Evolutionary conservation across 2,888 invertebrate genomes (phyloP), one percentile per base, ranked within the genome.

Genomic region (Caenorhabditis virilis): DNA sequence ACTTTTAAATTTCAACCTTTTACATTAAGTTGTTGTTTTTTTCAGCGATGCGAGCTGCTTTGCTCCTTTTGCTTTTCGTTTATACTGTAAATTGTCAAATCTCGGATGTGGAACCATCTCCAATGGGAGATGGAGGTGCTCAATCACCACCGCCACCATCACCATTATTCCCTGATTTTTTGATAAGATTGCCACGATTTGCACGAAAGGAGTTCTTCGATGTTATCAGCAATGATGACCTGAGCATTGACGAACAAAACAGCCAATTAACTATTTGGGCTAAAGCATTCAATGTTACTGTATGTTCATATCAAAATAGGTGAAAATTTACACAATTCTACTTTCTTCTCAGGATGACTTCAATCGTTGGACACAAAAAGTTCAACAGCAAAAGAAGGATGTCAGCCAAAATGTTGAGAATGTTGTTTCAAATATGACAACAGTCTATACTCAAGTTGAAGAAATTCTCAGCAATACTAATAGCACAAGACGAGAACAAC

Each of bases 171-270:
- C 63, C 58, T 2, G 22, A 42, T 9, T 63, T 63, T 33, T 15
- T 63, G 6, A 38, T 53, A 45, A 30, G 46, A 16, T 48, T 63
- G 38, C 63, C 63, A 7, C 30, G 54, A 26, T 57, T 57, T 27
- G 63, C 57, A 1, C 49, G 53, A 41, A 58, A 50, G 20, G 63
- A 57, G 26, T 63, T 63, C 23, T 63, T 58, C 42, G 57, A 63
- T 30, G 58, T 63, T 50, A 25, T 63, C 11, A 53, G 41, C 33
- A 63, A 58, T 30, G 63, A 63, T 26, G 36, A 46, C 22, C 43
- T 63, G 2, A 52, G 56, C 4, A 54, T 50, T 33, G 41, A 50
- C 23, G 20, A 53, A 27, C 63, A 58, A 22, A 63, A 50, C 22
- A 27, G 25, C 13, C 63, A 63, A 30, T 20, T 63, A 15, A 47